A percentile compares a stretch with the other conserved stretches of the same genome.
phyloP scores from a whole-genome alignment of 2,797 vertebrate genomes.

The Rhynchotus rufescens region DNA sequence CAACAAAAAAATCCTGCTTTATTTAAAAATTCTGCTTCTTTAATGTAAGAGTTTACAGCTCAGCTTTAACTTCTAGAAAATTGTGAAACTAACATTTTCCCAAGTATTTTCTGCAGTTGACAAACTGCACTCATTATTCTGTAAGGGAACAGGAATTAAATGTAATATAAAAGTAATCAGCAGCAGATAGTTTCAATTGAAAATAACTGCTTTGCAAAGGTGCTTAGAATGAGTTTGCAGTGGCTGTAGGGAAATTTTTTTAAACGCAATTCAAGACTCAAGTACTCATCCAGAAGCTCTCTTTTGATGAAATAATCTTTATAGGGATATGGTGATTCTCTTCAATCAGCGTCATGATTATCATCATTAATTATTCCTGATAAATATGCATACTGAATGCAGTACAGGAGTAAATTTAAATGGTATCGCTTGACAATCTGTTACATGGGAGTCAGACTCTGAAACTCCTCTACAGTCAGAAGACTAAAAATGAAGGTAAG shows the following conservation, averaged over 20 bases:
- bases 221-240: slow-evolving; percentile 23
- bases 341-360: not conserved
- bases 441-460: not conserved
- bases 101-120: not conserved
- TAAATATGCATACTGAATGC: not conserved
- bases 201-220: not conserved
- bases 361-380: not conserved
- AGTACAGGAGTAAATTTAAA: not conserved
- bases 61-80: not conserved
- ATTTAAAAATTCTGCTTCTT: slow-evolving; percentile 5
- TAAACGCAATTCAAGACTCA: not conserved
- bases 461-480: not conserved
- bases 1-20: not conserved
- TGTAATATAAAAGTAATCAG: not conserved
- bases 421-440: not conserved
- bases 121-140: not conserved
- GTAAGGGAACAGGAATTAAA: not conserved
- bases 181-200: not conserved
- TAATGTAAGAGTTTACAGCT: slow-evolving; percentile 12
- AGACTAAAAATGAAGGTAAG: not conserved
- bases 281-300: not conserved
- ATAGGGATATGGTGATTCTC: not conserved
- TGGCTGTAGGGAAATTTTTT: not conserved
- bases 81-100: not conserved
- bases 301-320: not conserved